These are phyloP conservation scores for Brienomyrus brachyistius DNA, from an alignment of 2,113 vertebrate genomes.

Conservation along the genomic window DNA sequence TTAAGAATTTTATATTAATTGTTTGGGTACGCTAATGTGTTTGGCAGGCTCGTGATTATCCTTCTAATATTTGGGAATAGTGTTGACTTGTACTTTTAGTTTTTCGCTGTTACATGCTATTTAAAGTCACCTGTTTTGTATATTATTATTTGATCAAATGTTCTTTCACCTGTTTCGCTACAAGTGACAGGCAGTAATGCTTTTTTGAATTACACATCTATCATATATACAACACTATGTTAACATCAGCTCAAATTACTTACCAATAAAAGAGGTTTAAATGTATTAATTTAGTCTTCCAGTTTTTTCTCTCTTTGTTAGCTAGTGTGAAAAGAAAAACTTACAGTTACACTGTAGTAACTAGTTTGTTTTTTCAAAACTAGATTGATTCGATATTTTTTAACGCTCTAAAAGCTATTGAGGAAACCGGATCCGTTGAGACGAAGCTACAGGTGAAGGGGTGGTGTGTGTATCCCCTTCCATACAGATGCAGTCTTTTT, in stretches of 20 bases:
- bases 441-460: slow-evolving; percentile 6
- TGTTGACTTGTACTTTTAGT: not conserved
- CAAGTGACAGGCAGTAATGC: not conserved
- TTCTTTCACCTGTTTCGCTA: not conserved
- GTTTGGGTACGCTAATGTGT: not conserved
- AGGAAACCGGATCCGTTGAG: slow-evolving; percentile 1
- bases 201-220: not conserved
- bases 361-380: not conserved
- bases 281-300: not conserved
- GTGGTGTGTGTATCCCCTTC: not conserved
- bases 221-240: not conserved
- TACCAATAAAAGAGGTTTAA: not conserved
- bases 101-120: not conserved
- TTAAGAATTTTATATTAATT: not conserved
- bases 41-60: not conserved
- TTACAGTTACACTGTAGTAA: not conserved
- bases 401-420: not conserved
- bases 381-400: not conserved
- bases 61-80: not conserved
- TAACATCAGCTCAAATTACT: not conserved
- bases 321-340: not conserved
- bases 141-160: not conserved
- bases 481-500: not conserved
- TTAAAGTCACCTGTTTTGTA: not conserved
- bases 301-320: not conserved